phyloP scores from a whole-genome alignment of 2,797 vertebrate species.

The Platyrinchus mystaceus region DNA sequence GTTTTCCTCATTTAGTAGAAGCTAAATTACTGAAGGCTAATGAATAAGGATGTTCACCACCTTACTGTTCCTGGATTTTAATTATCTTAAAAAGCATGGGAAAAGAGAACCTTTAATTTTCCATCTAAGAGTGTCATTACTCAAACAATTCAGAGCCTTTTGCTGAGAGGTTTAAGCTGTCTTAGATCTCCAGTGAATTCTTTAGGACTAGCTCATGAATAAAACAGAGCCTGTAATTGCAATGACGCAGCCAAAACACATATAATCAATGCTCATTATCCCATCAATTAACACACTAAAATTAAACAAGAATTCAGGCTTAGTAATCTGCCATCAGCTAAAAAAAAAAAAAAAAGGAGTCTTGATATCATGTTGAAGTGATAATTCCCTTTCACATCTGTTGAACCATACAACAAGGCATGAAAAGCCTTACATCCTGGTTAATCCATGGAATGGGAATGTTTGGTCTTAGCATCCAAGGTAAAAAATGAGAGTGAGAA shows the following conservation, averaged over 20 bases:
- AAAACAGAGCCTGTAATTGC: conserved; percentile 68
- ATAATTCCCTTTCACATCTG: conserved; percentile 48
- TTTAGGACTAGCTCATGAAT: conserved; percentile 64
- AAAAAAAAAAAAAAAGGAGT: neutral
- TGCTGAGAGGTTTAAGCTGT: conserved; percentile 59
- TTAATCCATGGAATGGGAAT: neutral
- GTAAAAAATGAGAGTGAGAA: neutral
- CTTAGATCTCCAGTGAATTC: conserved; percentile 42
- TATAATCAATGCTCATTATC: conserved; percentile 65
- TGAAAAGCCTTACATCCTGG: neutral
- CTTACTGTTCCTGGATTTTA: conserved; percentile 64
- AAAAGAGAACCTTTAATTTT: conserved; percentile 66
- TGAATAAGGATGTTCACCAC: conserved; percentile 63
- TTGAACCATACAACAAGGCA: neutral
- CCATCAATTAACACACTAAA: conserved; percentile 71
- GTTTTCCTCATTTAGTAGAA: conserved; percentile 57
- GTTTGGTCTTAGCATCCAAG: neutral
- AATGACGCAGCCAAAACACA: conserved; percentile 55
- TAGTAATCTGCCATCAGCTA: conserved; percentile 52
- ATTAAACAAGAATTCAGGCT: conserved; percentile 69
- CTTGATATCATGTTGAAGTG: conserved; percentile 37
- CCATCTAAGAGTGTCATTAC: conserved; percentile 60
- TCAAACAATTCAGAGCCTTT: conserved; percentile 54
- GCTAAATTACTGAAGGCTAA: conserved; percentile 67
- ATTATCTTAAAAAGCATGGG: conserved; percentile 62